Base-by-base conservation (phyloP, 2,113 vertebrate species). In the Setophaga coronata region DNA sequence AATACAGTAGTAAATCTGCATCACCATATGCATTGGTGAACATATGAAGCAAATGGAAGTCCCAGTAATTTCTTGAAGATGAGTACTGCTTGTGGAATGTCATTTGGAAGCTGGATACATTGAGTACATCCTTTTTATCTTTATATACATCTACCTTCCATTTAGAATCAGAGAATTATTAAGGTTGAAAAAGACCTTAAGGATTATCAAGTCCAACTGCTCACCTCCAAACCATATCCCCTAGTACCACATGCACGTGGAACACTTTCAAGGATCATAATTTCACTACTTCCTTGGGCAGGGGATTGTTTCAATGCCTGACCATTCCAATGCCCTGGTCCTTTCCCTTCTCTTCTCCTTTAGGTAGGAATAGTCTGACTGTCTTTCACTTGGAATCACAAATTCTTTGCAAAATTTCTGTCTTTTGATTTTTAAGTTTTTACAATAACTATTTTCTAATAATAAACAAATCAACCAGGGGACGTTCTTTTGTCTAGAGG, bases 11-110 rank as follows among this genome's bases (percentile, higher is more conserved):
- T 60, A 51, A 78, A 48, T 83, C 47, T 82, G 51, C 25, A 54
- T 56, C 5, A 26, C 1, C 1, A 6, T 51, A 43, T 2, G 2
- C 18, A 26, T 16, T 17, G 1, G 2, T 31, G 36, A 57, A 67
- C 1, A 0, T 13, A 42, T 18, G 29, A 62, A 72, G 12, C 1
- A 53, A 54, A 40, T 29, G 12, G 38, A 74, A 71, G 12, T 58
- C 15, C 4, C 5, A 20, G 6, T 33, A 47, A 65, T 57, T 69
- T n/a, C 10, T 67, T 60, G 6, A 20, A 77, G n/a, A 48, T 43
- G 5, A 61, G 0, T 28, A 13, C 4, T 40, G 9, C 7, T 10
- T 67, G 26, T 65, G 57, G 29, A 53, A 66, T 34, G 3, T 17
- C 14, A 11, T 82, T 88, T 70, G 38, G 21, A 48, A 79, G 18